These are phyloP conservation scores for Parelbella ahira DNA, from an alignment of 2,888 invertebrate genomes.

Conservation along the genomic window DNA sequence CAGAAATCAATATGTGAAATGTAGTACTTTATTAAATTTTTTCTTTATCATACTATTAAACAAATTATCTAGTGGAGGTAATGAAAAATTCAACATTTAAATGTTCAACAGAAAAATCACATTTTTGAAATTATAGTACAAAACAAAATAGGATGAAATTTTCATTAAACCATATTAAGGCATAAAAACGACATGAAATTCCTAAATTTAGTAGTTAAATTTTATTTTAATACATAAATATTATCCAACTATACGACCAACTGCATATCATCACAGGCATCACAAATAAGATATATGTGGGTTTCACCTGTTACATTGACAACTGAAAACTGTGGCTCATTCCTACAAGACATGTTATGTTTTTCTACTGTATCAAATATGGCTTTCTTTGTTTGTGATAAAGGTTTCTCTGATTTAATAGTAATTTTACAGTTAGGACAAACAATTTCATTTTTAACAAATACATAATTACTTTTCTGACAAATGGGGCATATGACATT, in stretches of 20 bases:
- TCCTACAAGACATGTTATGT: conserved; percentile 48
- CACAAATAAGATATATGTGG: conserved; percentile 65
- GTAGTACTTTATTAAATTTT: too few relatives aligned
- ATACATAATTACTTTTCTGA: conserved; percentile 56
- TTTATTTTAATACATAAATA: too few relatives aligned
- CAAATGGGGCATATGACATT: conserved; percentile 78
- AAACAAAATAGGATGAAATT: too few relatives aligned
- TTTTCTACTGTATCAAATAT: conserved; percentile 49
- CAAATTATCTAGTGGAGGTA: too few relatives aligned
- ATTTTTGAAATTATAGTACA: too few relatives aligned
- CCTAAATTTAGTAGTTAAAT: too few relatives aligned
- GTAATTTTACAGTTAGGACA: conserved; percentile 58
- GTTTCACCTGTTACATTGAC: conserved; percentile 50
- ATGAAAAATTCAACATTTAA: too few relatives aligned
- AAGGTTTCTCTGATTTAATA: conserved; percentile 46
- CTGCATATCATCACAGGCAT: conserved; percentile 59
- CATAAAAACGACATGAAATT: too few relatives aligned
- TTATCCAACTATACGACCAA: conserved; percentile 43
- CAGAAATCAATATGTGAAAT: too few relatives aligned
- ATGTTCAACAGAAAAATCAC: too few relatives aligned
- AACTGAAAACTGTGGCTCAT: conserved; percentile 50
- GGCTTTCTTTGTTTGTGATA: conserved; percentile 48
- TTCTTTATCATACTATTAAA: too few relatives aligned
- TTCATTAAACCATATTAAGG: too few relatives aligned
- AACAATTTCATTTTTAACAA: conserved; percentile 35